Evolutionary conservation across 1,140 invertebrate species (phyloP), one percentile per base, ranked within the genome.

Genomic region (Drosophila punjabiensis): DNA sequence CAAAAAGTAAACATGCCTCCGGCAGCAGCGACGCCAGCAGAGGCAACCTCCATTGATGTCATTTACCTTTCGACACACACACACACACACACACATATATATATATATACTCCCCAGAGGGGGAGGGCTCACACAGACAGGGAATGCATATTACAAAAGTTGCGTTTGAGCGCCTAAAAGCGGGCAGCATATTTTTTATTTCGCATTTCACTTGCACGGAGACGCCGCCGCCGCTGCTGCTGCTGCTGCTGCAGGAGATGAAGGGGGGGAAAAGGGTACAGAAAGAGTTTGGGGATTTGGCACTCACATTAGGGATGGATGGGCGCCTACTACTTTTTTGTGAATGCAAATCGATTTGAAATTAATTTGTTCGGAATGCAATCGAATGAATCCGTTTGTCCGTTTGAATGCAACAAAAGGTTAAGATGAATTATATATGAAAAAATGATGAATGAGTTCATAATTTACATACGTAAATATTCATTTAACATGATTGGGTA

Each of bases 41-140:
- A 58, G 55, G 55, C 85, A 88, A 88, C 85, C 85, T 88, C 85
- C 85, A 88, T 88, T 89, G 85, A 88, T 88, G 85, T 88, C 85
- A 88, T 88, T 88, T 88, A 88, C 85, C 85, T 88, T 89, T 88
- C 77, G 69, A 62, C 64, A 70, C 47, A 84, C 50, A 75, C 65
- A 87, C 63, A 68, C 65, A 79, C 41, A 73, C 45, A 56, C 47
- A 50, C 8, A 48, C 14, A 50, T n/a, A n/a, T n/a, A n/a, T n/a
- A n/a, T n/a, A n/a, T n/a, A n/a, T n/a, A n/a, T 14, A 30, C 35
- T 39, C 9, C 53, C 14, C 56, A 35, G 24, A 37, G 20, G 55
- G 28, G 55, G 20, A 18, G 33, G 43, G 28, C 52, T 16, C 32
- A 61, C 37, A 77, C 58, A 61, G 48, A 65, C 48, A 75, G 33